Evolutionary conservation across 2,888 invertebrate species (phyloP).

Genomic region (Lottia gigantea): DNA sequence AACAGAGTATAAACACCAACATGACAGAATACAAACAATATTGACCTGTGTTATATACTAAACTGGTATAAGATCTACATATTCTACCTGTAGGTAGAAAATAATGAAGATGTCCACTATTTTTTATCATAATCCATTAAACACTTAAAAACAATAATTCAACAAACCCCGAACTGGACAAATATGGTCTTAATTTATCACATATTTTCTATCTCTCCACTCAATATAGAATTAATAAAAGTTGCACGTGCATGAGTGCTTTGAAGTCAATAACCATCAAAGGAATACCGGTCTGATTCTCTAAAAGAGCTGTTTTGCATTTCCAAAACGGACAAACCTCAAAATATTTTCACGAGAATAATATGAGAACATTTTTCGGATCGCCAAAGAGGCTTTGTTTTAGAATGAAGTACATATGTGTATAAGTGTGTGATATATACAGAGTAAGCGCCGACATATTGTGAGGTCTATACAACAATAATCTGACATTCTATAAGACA

Average conservation of each 20-base stretch:
- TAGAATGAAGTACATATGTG: constrained; percentile 21
- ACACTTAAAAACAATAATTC: no score
- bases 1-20: constrained; percentile 2
- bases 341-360: constrained; percentile 12
- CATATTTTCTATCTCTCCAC: background rate
- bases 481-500: constrained; percentile 18
- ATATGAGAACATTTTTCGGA: constrained; percentile 19
- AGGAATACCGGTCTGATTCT: constrained; percentile 10
- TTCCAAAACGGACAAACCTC: constrained; percentile 16
- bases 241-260: constrained; percentile 19
- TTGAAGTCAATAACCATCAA: constrained; percentile 16
- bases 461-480: constrained; percentile 14
- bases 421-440: constrained; percentile 20
- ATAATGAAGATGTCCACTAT: no score
- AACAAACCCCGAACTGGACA: background rate
- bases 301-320: constrained; percentile 14
- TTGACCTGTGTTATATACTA: background rate
- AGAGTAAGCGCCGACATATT: constrained; percentile 10
- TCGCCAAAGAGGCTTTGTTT: constrained; percentile 25
- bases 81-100: no score
- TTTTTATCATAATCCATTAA: no score
- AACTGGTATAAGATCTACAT: no score
- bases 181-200: background rate
- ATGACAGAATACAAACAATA: background rate
- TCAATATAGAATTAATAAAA: background rate